Evolutionary conservation across 2,113 vertebrate species (phyloP), one percentile per base, ranked within the genome.

Genomic region (Carollia perspicillata): DNA sequence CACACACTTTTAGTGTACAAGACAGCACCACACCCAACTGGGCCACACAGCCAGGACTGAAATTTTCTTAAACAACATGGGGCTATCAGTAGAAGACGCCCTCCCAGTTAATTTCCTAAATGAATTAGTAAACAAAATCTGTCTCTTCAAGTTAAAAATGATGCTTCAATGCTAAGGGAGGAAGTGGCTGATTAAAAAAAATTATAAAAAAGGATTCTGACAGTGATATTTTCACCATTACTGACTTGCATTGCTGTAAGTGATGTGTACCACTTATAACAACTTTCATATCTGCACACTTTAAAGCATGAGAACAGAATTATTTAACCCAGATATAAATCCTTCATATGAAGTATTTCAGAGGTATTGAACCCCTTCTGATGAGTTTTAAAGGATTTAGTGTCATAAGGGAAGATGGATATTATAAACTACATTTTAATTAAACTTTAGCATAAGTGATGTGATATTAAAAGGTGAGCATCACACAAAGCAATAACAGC

Each of bases 331-430:
- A 55, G 55, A 44, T 79, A 87, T 84, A 83, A 84, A 55, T 66
- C 11, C 26, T 55, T 23, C 49, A 80, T 60, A 74, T 42, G 26
- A 92, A 92, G 22, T 28, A 49, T 35, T 88, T 89, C 42, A 68
- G 3, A 58, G n/a, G 6, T 78, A 63, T 40, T 92, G 14, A 92
- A 66, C 68, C 2, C 17, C 60, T 68, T 90, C 33, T 89, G 8
- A 55, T 75, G 17, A 88, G 23, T 74, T 92, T 92, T 87, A n/a
- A 72, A 97, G 89, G 33, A 53, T 63, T 80, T 22, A 84, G 68
- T 65, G 22, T 53, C 37, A 58, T 42, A 72, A 72, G 12, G 26
- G 7, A 89, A 40, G 17, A 86, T 49, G 23, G 26, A 47, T 77
- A 68, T 69, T 93, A 40, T 7, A 86, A 92, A 51, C 33, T 72